Evolutionary conservation across 1,140 invertebrate genomes (phyloP).

Genomic region (Saxidomus purpurata): DNA sequence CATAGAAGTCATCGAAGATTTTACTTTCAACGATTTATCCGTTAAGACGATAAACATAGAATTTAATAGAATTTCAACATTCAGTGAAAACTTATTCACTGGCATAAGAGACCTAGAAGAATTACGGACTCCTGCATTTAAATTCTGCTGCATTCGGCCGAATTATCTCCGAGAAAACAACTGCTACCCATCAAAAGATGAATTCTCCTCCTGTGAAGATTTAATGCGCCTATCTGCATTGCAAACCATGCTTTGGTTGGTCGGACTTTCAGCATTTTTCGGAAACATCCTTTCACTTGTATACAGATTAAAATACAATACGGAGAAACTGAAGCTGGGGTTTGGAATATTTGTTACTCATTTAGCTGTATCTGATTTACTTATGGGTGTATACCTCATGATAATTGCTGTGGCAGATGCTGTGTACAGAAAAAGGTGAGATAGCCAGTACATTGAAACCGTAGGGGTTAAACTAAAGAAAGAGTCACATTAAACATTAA

Average conservation of each 20-base stretch:
- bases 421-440: not conserved
- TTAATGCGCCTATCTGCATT: constrained; percentile 67
- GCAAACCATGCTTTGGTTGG: constrained; percentile 74
- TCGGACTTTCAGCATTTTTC: constrained; percentile 67
- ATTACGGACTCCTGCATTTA: constrained; percentile 67
- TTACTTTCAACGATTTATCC: constrained; percentile 43
- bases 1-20: constrained; percentile 46
- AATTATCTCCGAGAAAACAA: constrained; percentile 27
- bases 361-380: constrained; percentile 14
- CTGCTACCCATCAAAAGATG: constrained; percentile 68
- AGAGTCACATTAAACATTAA: not conserved
- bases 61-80: constrained; percentile 55
- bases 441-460: not conserved
- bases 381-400: constrained; percentile 16
- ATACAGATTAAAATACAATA: constrained; percentile 59
- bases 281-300: constrained; percentile 72
- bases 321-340: constrained; percentile 51
- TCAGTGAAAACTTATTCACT: constrained; percentile 65
- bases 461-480: not conserved
- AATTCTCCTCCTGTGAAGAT: constrained; percentile 76
- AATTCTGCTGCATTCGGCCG: constrained; percentile 74
- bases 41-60: constrained; percentile 57
- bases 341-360: constrained; percentile 64
- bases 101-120: constrained; percentile 44
- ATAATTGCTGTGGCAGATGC: constrained; percentile 17